Evolutionary conservation across 2,888 invertebrate genomes (phyloP).

Genomic region (Buathra laborator): DNA sequence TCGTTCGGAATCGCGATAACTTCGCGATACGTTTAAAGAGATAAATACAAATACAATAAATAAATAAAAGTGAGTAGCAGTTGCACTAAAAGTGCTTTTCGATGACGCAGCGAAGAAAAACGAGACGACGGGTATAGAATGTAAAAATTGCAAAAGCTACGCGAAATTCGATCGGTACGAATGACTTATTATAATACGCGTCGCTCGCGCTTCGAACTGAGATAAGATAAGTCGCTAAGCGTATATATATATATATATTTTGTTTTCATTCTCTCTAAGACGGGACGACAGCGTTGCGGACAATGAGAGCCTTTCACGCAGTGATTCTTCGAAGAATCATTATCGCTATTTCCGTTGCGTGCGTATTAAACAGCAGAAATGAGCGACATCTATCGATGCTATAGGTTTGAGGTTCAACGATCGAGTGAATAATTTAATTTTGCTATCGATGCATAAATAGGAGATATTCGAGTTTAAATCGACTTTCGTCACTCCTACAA

Average conservation of each 20-base stretch:
- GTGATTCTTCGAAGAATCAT: background rate
- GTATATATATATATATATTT: constrained; percentile 35
- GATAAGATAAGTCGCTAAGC: constrained; percentile 59
- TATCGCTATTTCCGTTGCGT: background rate
- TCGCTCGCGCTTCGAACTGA: constrained; percentile 33
- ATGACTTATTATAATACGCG: constrained; percentile 41
- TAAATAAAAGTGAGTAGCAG: background rate
- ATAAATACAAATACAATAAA: background rate
- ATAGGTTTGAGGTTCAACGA: background rate
- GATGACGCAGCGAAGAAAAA: constrained; percentile 31
- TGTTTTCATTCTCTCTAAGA: background rate
- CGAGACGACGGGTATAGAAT: constrained; percentile 16
- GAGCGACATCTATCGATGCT: background rate
- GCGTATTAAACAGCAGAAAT: background rate
- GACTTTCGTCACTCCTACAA: background rate
- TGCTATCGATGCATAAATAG: background rate
- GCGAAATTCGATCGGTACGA: constrained; percentile 57
- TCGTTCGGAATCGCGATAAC: background rate
- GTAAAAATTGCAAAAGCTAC: constrained; percentile 26
- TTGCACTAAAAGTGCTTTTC: background rate
- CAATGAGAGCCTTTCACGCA: constrained; percentile 20
- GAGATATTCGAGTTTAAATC: background rate
- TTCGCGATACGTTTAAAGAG: background rate
- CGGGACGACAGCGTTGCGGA: background rate
- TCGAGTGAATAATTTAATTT: background rate